Evolutionary conservation across 2,888 invertebrate genomes (phyloP), one percentile per base, ranked within the genome.

Genomic region (Calliphora vomitoria): DNA sequence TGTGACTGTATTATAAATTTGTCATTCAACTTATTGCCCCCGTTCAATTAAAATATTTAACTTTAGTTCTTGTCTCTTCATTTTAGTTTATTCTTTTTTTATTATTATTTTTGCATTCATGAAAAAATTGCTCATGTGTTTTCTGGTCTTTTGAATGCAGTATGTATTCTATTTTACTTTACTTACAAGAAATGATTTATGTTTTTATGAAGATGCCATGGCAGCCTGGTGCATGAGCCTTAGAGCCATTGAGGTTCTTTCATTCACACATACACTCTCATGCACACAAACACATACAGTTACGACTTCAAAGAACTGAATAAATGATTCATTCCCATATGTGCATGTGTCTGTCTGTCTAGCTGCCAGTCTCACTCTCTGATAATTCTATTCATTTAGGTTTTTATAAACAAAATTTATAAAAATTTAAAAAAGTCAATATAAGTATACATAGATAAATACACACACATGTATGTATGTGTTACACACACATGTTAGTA

Each of bases 11-110:
- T 69, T 62, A 62, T 64, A 71, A 83, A 83, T 71, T 83, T 78
- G 62, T 83, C 78, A 64, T 78, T 71, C 62, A 78, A 71, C 71
- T 83, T 78, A 76, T 71, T 83, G 64, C 76, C 78, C 71, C 31
- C 71, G 41, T 83, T 83, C 69, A 83, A 83, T 83, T 83, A 78
- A 83, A 71, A 83, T 53, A 83, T 71, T 66, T 66, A 74, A 64
- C 44, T 83, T 83, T 20, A 55, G 62, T 62, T 62, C 31, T 72
- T 62, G 1, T 62, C 25, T 62, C 35, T 71, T 68, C 15, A 38
- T 47, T 66, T 58, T n/a, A n/a, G n/a, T n/a, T 41, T 68, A 11
- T n/a, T 1, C 25, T 35, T 81, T 53, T 38, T 55, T 25, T 35
- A 5, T 35, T 35, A 35, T 35, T 35, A 44, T 25, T 69, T 79